phyloP scores from a whole-genome alignment of 2,888 invertebrate genomes.

The Pachydiplax longipennis region DNA sequence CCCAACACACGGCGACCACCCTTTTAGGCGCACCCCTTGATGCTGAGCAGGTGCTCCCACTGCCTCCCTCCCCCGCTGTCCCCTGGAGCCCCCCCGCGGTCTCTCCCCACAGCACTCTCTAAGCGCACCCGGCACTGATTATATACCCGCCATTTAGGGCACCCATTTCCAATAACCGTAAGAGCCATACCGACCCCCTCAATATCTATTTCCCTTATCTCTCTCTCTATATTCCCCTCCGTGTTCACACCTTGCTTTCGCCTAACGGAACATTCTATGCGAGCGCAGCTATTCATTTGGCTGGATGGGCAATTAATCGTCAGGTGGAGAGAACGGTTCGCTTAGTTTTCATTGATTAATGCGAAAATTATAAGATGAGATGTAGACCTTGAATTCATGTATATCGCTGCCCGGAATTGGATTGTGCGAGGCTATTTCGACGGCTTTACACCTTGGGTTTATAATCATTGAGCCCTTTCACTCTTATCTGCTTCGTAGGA shows the following conservation, averaged over 20 bases:
- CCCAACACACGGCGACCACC: background rate
- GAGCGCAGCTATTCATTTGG: too few relatives aligned
- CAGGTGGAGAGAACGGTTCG: too few relatives aligned
- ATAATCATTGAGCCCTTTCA: too few relatives aligned
- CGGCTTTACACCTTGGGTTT: too few relatives aligned
- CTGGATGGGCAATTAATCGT: too few relatives aligned
- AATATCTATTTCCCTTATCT: background rate
- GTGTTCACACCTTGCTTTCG: background rate
- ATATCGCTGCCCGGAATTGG: too few relatives aligned
- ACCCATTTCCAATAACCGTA: background rate
- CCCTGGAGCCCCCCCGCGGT: background rate
- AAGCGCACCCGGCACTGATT: background rate
- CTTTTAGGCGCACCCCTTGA: background rate
- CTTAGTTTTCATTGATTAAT: too few relatives aligned
- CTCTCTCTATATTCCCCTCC: background rate
- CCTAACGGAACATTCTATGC: too few relatives aligned
- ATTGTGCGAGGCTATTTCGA: too few relatives aligned
- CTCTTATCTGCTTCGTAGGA: too few relatives aligned
- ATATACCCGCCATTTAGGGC: background rate
- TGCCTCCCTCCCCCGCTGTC: background rate
- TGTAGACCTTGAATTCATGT: too few relatives aligned
- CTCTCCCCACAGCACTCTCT: background rate
- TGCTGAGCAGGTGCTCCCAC: background rate
- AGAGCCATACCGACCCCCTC: background rate
- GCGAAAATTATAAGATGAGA: too few relatives aligned